Evolutionary conservation across 2,113 vertebrate genomes (phyloP), one percentile per base, ranked within the genome.

Genomic region (Neogale vison): DNA sequence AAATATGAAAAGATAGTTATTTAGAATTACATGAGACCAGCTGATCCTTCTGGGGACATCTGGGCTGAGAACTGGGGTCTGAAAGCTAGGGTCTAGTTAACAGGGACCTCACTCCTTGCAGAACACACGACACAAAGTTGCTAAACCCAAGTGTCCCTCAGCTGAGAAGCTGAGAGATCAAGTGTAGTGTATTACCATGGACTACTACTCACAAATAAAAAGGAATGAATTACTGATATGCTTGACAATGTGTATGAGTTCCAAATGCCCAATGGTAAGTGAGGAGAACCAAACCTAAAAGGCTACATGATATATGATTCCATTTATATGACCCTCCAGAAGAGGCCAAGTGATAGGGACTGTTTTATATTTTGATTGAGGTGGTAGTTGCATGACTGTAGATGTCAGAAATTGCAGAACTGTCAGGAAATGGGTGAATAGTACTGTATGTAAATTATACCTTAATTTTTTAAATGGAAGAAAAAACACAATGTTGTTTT

Each of bases 401-500:
- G 34, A 3, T 29, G 9, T 83, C 45, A 87, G 57, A 90, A 88
- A 52, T 13, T 63, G 23, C 5, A 87, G 61, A 83, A 90, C 36
- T 87, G 2, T 15, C 3, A 39, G 47, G 72, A 59, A 88, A 14
- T 23, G 7, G 39, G 6, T 81, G 7, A 90, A 31, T 81, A 87
- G 39, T 76, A 76, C 29, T 39, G 3, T 71, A 67, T 65, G 4
- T 88, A 93, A 84, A 81, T 85, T 90, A 87, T 34, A 74, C 7
- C 7, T 92, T 76, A 93, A 61, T 45, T 81, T 83, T 89, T 82
- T 9, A 65, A 95, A 17, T 45, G 47, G 17, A 31, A 69, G 71
- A 65, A 59, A 96, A 95, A 96, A 26, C 24, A 39, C 23, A 89
- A 59, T 34, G 18, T 42, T 89, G 29, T 81, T 92, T 88, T 86